Base-by-base conservation (phyloP, 1,140 invertebrate species). In the Stegodyphus dumicola region DNA sequence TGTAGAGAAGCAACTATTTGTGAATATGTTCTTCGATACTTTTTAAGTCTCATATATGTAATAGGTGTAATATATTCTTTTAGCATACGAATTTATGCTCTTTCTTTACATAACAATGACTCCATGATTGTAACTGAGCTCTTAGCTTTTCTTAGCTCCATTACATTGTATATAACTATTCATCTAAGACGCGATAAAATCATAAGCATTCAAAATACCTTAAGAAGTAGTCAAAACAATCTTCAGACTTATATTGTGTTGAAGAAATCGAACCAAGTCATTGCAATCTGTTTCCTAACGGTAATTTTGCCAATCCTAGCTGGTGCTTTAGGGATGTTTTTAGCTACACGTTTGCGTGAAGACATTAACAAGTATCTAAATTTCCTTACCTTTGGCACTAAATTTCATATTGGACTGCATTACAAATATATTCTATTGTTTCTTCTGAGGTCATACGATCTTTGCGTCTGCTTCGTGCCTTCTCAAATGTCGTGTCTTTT, bases 371-470 rank as follows among this genome's bases (percentile, higher is more conserved):
- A 70, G 17, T 53, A 85, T 60, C 53, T 85, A 15, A 48, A 51
- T 5, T 85, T 85, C 18, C 33, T 85, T 7, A 10, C 73, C 1
- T 48, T 76, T n/a, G 81, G 81, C 49, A 66, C 69, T 56, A 11
- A 69, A 13, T 13, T 77, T 13, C 17, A 85, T 6, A 33, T 85
- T 49, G 73, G 73, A 17, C 17, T 51, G 33, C 77, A 70, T 15
- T 76, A 77, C 53, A 85, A 85, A n/a, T 85, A 85, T 11, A 67
- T 76, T 17, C 51, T 85, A 7, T 52, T 85, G 18, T 85, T 85
- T 51, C 4, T 85, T 0, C 15, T 85, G 6, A 51, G 81, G 10
- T 85, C 81, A 33, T 85, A 60, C 13, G 81, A 85, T 60, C 60
- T 85, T 6, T 53, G n/a, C 48, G 70, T 75, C 51, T 85, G 81